Percentiles rank a stretch among this genome's conserved stretches.
phyloP scores from a whole-genome alignment of 2,888 invertebrate species.

The Epinotia ramella region DNA sequence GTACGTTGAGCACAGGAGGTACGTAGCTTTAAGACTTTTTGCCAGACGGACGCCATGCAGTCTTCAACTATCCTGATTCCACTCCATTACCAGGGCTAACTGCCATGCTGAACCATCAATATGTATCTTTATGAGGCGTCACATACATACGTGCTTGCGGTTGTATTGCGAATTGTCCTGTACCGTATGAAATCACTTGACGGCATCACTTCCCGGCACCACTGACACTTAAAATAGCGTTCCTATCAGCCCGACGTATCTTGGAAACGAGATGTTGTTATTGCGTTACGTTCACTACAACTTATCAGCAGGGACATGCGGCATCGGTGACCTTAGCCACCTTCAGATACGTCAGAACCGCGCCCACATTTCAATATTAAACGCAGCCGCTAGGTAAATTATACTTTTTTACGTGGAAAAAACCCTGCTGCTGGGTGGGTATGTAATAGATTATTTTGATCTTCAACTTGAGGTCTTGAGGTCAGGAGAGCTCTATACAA shows the following conservation, averaged over 20 bases:
- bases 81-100: no score
- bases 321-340: conserved; percentile 58
- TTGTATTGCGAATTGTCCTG: no score
- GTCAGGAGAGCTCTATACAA: no score
- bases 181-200: conserved; percentile 7
- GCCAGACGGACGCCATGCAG: no score
- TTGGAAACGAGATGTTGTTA: conserved; percentile 67
- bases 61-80: no score
- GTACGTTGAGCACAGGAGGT: no score
- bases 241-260: conserved; percentile 11
- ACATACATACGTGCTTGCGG: no score
- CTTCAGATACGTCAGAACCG: conserved; percentile 68
- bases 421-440: not conserved
- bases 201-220: not conserved
- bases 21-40: no score
- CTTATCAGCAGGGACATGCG: conserved; percentile 61
- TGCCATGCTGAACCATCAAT: no score
- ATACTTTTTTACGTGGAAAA: not conserved
- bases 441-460: no score
- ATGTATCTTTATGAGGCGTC: no score
- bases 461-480: no score
- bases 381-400: not conserved
- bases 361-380: conserved; percentile 58
- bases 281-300: conserved; percentile 59
- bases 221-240: conserved; percentile 29